A percentile compares a stretch with the other conserved stretches of the same genome.
Conservation (phyloP, 2,888 invertebrate genomes). For the Drosophila mayaguana region DNA sequence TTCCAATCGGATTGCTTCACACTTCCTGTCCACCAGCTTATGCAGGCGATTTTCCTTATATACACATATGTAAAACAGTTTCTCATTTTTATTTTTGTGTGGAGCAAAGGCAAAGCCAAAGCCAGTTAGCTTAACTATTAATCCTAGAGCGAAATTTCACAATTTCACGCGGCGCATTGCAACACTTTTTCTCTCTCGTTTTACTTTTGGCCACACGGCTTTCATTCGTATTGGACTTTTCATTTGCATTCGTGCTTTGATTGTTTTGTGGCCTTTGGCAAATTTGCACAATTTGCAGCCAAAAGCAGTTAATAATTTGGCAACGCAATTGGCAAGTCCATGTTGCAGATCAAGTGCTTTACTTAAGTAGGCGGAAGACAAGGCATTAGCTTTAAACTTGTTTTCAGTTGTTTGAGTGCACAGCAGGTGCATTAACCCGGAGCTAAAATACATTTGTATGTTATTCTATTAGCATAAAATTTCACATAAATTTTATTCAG, state of each 20-base stretch:
- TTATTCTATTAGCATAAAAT: neutral
- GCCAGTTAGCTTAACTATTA: slow-evolving; percentile 14
- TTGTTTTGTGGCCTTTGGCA: slow-evolving; percentile 69
- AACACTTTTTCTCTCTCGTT: slow-evolving; percentile 32
- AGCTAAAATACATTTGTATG: slow-evolving; percentile 6
- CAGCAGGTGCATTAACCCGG: slow-evolving; percentile 32
- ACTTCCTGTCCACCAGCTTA: slow-evolving; percentile 56
- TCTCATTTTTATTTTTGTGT: slow-evolving; percentile 12
- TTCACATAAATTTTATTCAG: neutral
- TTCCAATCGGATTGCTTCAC: slow-evolving; percentile 35
- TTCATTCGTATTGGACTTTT: slow-evolving; percentile 72
- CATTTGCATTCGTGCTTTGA: slow-evolving; percentile 69
- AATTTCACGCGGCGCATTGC: slow-evolving; percentile 62
- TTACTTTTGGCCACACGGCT: slow-evolving; percentile 41
- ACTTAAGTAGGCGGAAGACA: slow-evolving; percentile 60
- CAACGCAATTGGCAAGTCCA: slow-evolving; percentile 34
- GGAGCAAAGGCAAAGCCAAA: slow-evolving; percentile 12
- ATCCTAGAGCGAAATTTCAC: slow-evolving; percentile 69
- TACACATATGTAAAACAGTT: slow-evolving; percentile 26
- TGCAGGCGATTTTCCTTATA: slow-evolving; percentile 23
- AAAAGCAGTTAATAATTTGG: slow-evolving; percentile 65
- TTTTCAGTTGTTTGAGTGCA: slow-evolving; percentile 22
- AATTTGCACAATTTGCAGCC: slow-evolving; percentile 65
- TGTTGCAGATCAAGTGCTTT: slow-evolving; percentile 58
- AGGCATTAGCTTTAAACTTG: slow-evolving; percentile 33